Base-by-base conservation (phyloP, 2,113 vertebrate species). In the Maccullochella peelii region DNA sequence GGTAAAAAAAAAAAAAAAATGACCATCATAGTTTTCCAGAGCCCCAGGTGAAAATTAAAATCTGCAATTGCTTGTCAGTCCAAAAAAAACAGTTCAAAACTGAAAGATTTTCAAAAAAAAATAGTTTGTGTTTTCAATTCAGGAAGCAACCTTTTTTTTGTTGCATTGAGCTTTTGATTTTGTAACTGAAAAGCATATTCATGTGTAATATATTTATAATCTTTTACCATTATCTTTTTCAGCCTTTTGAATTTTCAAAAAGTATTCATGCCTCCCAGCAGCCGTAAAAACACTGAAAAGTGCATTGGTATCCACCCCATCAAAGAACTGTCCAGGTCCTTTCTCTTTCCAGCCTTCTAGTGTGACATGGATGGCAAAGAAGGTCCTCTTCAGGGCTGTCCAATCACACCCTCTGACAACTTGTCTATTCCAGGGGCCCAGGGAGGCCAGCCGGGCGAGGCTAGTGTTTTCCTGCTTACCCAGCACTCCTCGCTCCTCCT, bases 401-500 rank as follows among this genome's bases (percentile, higher is more conserved):
- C 68, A 42, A 27, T 67, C 78, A 61, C 62, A 73, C 47, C 61
- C 25, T 30, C 38, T 50, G 67, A 86, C 70, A 73, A 6, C 62
- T 27, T 1, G 69, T 71, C 8, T 47, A 0, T 54, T 73, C 25
- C 42, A 6, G 63, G 73, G 63, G 68, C 69, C 72, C 52, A 6
- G 38, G 71, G 73, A 79, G 86, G 80, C 77, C 73, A 66, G 73
- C 68, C 4, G 21, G 82, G 84, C 61, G 52, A 76, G 70, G 79
- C 70, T 36, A 78, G 67, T 21, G 49, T 75, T 83, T 83, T 91
- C 86, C 79, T 89, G 85, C 87, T 74, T 74, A 71, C 80, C 83
- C 79, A 87, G 89, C 92, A 87, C 79, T 86, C 71, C 57, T 86
- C 5, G 1, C 67, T 90, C 77, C n/a, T n/a, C n/a, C 88, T 94